phyloP scores from a whole-genome alignment of 23 tunicate species.

The Styela clava region DNA sequence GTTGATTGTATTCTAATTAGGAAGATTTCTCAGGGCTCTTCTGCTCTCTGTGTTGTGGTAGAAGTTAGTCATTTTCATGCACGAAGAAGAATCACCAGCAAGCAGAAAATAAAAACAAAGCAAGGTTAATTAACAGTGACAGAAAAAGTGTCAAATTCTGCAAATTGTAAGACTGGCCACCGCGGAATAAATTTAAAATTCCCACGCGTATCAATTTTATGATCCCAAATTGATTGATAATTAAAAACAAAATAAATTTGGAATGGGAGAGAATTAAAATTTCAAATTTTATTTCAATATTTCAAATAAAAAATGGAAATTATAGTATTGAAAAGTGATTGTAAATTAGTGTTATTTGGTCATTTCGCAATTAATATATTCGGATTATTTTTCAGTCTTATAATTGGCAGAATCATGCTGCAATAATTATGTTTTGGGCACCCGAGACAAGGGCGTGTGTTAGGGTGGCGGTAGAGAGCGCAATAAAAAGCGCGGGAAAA shows the following conservation, averaged over 20 bases:
- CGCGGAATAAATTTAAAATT: no score
- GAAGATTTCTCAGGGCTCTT: conserved; percentile 15
- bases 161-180: no score
- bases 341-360: no score
- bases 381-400: not conserved
- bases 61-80: not conserved
- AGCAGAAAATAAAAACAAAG: not conserved
- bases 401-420: not conserved
- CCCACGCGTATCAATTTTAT: no score
- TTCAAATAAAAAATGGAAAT: no score
- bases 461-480: not conserved
- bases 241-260: no score
- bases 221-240: no score
- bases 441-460: conserved; percentile 1
- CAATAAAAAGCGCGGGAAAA: not conserved
- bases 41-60: not conserved
- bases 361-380: no score
- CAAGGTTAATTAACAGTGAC: not conserved
- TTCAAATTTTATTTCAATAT: no score
- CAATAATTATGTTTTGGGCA: not conserved
- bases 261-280: no score
- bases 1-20: conserved; percentile 18
- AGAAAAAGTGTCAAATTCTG: no score
- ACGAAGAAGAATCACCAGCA: not conserved
- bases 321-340: no score